These are phyloP conservation scores for Laothoe populi DNA, from an alignment of 2,888 invertebrate species.

Conservation along the genomic window DNA sequence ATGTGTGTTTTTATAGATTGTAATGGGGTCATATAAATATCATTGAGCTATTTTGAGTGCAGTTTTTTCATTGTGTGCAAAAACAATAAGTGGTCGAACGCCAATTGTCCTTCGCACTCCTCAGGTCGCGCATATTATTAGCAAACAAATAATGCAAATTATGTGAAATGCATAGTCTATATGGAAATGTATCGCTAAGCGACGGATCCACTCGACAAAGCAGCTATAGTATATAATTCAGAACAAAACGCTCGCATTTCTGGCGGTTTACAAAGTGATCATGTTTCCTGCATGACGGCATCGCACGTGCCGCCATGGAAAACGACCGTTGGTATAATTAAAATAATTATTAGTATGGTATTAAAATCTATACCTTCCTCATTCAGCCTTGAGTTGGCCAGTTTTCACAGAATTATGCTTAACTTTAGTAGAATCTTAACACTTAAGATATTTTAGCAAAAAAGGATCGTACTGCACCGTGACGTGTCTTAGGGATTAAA, in stretches of 20 bases:
- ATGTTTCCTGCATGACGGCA: slow-evolving; percentile 27
- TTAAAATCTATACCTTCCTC: too few species aligned
- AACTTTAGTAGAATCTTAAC: too few species aligned
- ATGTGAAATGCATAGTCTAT: background rate
- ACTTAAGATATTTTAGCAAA: too few species aligned
- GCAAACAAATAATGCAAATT: background rate
- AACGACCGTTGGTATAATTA: background rate
- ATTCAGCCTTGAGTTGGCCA: too few species aligned
- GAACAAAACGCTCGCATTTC: background rate
- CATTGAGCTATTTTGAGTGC: background rate
- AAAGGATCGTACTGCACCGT: too few species aligned
- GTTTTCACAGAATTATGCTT: too few species aligned
- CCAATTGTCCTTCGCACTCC: background rate
- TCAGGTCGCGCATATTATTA: background rate
- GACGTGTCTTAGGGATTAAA: too few species aligned
- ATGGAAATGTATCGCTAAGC: background rate
- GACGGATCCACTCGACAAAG: background rate
- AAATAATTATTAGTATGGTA: too few species aligned
- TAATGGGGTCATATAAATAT: too few species aligned
- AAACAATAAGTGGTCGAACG: background rate
- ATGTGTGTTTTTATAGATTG: too few species aligned
- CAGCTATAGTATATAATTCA: background rate
- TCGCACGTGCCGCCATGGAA: slow-evolving; percentile 10
- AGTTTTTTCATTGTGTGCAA: slow-evolving; percentile 10
- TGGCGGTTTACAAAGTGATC: background rate